Conservation (phyloP, 2,888 invertebrate genomes). For the Diaphora mendica region DNA sequence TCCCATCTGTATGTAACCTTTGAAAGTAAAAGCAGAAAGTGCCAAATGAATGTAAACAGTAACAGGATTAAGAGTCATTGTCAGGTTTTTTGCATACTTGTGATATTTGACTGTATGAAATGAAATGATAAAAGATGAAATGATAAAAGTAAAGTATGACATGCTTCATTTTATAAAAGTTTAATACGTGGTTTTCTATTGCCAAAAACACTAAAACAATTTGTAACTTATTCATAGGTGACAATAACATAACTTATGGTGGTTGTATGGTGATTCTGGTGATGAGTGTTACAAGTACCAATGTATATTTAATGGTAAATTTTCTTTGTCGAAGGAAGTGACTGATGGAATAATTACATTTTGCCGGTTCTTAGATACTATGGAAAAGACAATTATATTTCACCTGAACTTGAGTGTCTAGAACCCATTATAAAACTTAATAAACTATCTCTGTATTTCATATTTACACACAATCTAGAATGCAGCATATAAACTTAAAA, state of each 20-base stretch:
- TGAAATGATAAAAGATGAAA: too few species aligned
- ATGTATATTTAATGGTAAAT: neutral
- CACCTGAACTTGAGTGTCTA: too few species aligned
- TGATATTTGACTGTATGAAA: neutral
- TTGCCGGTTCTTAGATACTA: neutral
- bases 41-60: slow-evolving; percentile 39
- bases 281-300: too few species aligned
- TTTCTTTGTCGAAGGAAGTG: neutral
- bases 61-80: slow-evolving; percentile 33
- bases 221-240: neutral
- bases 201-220: neutral
- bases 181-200: neutral
- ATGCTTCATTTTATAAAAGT: neutral
- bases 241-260: too few species aligned
- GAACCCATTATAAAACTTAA: neutral
- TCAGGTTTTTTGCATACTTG: neutral
- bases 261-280: too few species aligned
- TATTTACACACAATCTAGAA: neutral
- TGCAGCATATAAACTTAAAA: neutral
- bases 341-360: neutral
- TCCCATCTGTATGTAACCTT: slow-evolving; percentile 71
- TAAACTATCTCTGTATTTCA: neutral
- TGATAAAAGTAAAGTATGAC: neutral
- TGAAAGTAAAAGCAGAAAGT: slow-evolving; percentile 70
- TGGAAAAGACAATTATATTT: neutral